phyloP scores from a whole-genome alignment of 2,888 invertebrate genomes.

The Chrysolina americana region DNA sequence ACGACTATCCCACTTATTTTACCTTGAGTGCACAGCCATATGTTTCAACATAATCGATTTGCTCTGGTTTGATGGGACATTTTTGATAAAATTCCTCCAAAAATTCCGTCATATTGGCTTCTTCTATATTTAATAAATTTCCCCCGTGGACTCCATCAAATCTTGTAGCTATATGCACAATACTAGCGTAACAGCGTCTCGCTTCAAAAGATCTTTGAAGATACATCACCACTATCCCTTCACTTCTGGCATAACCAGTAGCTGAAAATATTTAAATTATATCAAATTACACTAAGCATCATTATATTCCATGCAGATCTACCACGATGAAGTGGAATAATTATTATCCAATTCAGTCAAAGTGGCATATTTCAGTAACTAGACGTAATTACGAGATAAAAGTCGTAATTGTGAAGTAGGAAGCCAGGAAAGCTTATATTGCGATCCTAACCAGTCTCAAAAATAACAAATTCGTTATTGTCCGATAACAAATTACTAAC shows the following conservation, averaged over 20 bases:
- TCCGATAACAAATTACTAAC: no score
- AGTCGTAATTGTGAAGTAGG: no score
- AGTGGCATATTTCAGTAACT: no score
- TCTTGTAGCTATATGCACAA: constrained; percentile 73
- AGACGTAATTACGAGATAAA: no score
- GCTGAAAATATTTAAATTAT: constrained; percentile 68
- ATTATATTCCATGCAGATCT: no score
- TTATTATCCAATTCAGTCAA: no score
- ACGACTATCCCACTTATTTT: background rate
- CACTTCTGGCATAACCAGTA: constrained; percentile 88
- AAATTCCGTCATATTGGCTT: constrained; percentile 68
- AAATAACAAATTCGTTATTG: no score
- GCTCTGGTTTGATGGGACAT: constrained; percentile 64
- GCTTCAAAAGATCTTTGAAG: constrained; percentile 79
- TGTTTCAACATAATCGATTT: constrained; percentile 66
- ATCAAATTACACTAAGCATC: background rate
- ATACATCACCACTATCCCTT: constrained; percentile 81
- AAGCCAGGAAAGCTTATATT: no score
- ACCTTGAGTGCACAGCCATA: constrained; percentile 67
- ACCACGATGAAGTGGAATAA: no score
- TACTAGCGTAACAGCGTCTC: constrained; percentile 71
- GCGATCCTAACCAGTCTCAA: no score
- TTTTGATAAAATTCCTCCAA: constrained; percentile 74
- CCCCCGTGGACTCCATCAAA: constrained; percentile 73
- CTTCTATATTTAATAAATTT: constrained; percentile 61